These are phyloP conservation scores for Falco naumanni DNA, from an alignment of 2,797 vertebrate genomes.

Conservation along the genomic window DNA sequence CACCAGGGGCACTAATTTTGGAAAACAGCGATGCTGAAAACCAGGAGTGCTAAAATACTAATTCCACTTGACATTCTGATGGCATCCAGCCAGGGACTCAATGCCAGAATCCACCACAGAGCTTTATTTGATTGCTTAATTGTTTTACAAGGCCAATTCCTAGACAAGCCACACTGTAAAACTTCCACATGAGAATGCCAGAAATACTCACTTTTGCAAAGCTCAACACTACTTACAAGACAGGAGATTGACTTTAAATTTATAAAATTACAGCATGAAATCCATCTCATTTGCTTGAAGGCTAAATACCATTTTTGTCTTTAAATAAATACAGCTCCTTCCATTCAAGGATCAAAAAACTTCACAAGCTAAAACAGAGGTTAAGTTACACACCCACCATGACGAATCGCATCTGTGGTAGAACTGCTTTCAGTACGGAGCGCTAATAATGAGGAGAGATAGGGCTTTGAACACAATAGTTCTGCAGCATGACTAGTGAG, in stretches of 20 bases:
- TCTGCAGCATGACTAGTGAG: conserved; percentile 59
- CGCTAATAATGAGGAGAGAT: background rate
- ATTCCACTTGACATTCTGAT: conserved; percentile 48
- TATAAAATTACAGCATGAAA: background rate
- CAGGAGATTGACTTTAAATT: background rate
- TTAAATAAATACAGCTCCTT: conserved; percentile 23
- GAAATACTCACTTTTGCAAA: background rate
- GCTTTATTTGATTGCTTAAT: conserved; percentile 66
- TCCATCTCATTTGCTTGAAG: background rate
- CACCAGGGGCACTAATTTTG: background rate
- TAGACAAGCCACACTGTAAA: conserved; percentile 26
- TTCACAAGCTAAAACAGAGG: background rate
- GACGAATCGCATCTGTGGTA: conserved; percentile 15
- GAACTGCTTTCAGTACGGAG: background rate
- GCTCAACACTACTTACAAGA: background rate
- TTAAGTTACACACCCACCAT: background rate
- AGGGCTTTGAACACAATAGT: background rate
- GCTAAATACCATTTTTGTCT: conserved; percentile 18
- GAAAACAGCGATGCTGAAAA: conserved; percentile 2
- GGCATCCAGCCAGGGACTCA: conserved; percentile 29
- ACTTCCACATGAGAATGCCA: conserved; percentile 15
- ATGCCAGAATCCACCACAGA: conserved; percentile 49
- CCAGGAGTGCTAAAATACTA: conserved; percentile 30
- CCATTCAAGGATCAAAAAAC: conserved; percentile 10
- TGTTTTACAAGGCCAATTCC: conserved; percentile 53